Conservation (phyloP, 2,113 vertebrate genomes). For the Fukomys damarensis region DNA sequence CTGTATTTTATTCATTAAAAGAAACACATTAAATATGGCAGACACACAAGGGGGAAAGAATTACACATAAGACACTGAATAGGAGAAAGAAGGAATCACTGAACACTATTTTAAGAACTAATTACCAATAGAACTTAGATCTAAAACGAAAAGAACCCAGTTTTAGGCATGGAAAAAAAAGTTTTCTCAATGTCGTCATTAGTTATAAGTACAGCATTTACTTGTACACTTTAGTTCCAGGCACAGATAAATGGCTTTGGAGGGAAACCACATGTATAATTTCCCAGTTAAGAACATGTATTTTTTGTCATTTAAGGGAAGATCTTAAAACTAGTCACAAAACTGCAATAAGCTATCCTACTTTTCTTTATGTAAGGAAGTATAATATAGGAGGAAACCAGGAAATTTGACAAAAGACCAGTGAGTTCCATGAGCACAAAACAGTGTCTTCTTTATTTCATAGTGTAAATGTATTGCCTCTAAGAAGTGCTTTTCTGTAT, state of each 20-base stretch:
- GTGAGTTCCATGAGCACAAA: background rate
- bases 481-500: conserved; percentile 10
- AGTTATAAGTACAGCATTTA: background rate
- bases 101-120: background rate
- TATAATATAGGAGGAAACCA: background rate
- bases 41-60: background rate
- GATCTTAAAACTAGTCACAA: background rate
- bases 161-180: background rate
- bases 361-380: background rate
- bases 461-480: conserved; percentile 16
- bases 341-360: background rate
- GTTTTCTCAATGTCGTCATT: background rate
- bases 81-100: background rate
- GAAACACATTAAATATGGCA: background rate
- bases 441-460: background rate
- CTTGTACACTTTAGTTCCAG: background rate
- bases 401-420: background rate
- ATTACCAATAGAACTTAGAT: background rate
- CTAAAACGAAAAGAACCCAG: background rate
- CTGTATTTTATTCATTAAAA: background rate
- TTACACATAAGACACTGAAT: too few species aligned
- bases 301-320: background rate
- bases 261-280: background rate
- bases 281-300: background rate
- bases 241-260: background rate